phyloP scores from a whole-genome alignment of 1,140 invertebrate species.

The Tetramorium parvispinum region DNA sequence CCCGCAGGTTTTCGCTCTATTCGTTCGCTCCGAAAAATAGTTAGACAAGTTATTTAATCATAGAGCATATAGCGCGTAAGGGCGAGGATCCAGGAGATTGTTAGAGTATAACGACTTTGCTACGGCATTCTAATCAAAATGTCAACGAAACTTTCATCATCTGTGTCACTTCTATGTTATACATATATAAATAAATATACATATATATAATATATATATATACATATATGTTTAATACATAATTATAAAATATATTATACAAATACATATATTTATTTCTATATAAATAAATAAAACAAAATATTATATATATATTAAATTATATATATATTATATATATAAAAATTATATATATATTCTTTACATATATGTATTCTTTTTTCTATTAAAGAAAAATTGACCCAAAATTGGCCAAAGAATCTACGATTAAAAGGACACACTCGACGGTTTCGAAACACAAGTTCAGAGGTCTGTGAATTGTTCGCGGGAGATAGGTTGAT shows the following conservation, averaged over 20 bases:
- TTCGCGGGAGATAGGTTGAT: conserved; percentile 20
- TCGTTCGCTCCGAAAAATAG: conserved; percentile 34
- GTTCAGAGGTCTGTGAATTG: background rate
- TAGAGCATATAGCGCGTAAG: background rate
- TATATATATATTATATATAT: background rate
- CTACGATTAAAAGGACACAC: background rate
- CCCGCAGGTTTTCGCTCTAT: background rate
- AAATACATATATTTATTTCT: background rate
- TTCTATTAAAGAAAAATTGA: background rate
- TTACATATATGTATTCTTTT: background rate
- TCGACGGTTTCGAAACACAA: background rate
- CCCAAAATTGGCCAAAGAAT: background rate
- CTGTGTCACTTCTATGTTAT: background rate
- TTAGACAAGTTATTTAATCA: conserved; percentile 61
- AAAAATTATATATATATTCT: background rate
- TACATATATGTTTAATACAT: background rate
- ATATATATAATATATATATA: background rate
- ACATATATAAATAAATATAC: background rate
- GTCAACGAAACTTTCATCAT: conserved; percentile 35
- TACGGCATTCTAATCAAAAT: conserved; percentile 10
- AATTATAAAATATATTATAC: background rate
- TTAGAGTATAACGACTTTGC: conserved; percentile 11
- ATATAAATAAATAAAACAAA: background rate
- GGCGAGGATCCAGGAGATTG: background rate
- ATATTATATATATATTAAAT: background rate